Evolutionary conservation across 2,113 vertebrate genomes (phyloP).

Genomic region (Taxidea taxus): DNA sequence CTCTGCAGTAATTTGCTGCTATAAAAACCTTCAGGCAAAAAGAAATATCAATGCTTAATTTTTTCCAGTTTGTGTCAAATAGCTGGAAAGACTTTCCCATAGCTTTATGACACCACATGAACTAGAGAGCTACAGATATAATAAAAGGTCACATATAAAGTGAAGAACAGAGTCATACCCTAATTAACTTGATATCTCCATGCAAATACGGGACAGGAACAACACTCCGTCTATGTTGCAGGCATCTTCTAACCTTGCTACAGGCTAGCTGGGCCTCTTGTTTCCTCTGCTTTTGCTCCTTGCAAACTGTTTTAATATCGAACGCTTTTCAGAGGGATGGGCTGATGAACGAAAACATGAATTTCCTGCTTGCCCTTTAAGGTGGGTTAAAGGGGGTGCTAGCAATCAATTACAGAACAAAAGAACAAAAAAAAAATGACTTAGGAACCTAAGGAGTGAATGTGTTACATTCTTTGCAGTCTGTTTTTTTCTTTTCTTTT

Average conservation of each 20-base stretch:
- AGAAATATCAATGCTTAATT: constrained; percentile 69
- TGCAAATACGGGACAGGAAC: constrained; percentile 82
- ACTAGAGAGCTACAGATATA: constrained; percentile 78
- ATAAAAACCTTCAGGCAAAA: constrained; percentile 74
- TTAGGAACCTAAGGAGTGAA: constrained; percentile 58
- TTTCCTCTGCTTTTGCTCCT: constrained; percentile 82
- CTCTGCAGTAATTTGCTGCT: constrained; percentile 66
- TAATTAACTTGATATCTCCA: constrained; percentile 83
- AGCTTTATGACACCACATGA: constrained; percentile 80
- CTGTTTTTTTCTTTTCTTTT: constrained; percentile 31
- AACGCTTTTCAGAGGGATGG: constrained; percentile 82
- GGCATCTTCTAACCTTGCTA: constrained; percentile 79
- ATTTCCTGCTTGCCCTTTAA: constrained; percentile 86
- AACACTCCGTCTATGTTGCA: constrained; percentile 70
- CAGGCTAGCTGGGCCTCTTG: constrained; percentile 80
- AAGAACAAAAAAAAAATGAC: constrained; percentile 64
- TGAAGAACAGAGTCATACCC: constrained; percentile 84
- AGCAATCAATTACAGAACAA: constrained; percentile 83
- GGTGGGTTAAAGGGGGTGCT: constrained; percentile 82
- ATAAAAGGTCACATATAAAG: constrained; percentile 83
- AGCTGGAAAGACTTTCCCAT: constrained; percentile 81
- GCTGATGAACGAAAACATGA: constrained; percentile 84
- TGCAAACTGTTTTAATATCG: constrained; percentile 84
- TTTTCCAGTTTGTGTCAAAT: constrained; percentile 77
- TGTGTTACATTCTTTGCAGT: constrained; percentile 25